phyloP scores from a whole-genome alignment of 2,797 vertebrate genomes.

The Typhlichthys subterraneus region DNA sequence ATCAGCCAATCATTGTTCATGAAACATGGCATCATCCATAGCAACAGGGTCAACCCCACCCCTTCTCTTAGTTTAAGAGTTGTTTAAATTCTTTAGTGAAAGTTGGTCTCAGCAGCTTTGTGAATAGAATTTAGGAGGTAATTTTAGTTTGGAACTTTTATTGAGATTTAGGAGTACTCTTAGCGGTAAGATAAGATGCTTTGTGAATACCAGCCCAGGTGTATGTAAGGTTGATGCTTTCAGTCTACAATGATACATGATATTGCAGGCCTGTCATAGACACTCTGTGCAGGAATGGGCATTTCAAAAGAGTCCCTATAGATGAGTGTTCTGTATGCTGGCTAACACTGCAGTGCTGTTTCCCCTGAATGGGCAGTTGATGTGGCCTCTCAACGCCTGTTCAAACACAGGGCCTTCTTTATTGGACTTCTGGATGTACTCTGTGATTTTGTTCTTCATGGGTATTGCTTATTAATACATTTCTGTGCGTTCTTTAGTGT shows the following conservation, averaged over 20 bases:
- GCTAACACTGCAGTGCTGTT: slow-evolving; percentile 65
- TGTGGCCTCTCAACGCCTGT: slow-evolving; percentile 49
- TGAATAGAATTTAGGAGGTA: too few relatives aligned
- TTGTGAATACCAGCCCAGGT: background rate
- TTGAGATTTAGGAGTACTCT: too few relatives aligned
- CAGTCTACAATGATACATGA: too few relatives aligned
- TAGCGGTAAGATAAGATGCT: too few relatives aligned
- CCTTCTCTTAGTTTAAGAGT: too few relatives aligned
- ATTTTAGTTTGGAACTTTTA: too few relatives aligned
- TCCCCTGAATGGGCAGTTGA: slow-evolving; percentile 42
- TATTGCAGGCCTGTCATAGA: too few relatives aligned
- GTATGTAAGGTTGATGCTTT: background rate
- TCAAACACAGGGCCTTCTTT: slow-evolving; percentile 24
- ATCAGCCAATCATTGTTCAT: too few relatives aligned
- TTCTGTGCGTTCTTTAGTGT: background rate
- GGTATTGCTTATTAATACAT: background rate
- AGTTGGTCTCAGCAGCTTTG: too few relatives aligned
- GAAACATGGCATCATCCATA: too few relatives aligned
- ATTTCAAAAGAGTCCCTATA: slow-evolving; percentile 46
- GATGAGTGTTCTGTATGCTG: slow-evolving; percentile 46
- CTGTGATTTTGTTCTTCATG: background rate
- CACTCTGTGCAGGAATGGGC: slow-evolving; percentile 19
- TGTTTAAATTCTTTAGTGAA: too few relatives aligned
- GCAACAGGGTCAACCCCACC: too few relatives aligned
- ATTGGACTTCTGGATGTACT: slow-evolving; percentile 21